Percentiles rank a stretch among this genome's conserved stretches.
These are phyloP conservation scores for Climacteris rufus DNA, from an alignment of 2,113 vertebrate species.

Conservation along the genomic window DNA sequence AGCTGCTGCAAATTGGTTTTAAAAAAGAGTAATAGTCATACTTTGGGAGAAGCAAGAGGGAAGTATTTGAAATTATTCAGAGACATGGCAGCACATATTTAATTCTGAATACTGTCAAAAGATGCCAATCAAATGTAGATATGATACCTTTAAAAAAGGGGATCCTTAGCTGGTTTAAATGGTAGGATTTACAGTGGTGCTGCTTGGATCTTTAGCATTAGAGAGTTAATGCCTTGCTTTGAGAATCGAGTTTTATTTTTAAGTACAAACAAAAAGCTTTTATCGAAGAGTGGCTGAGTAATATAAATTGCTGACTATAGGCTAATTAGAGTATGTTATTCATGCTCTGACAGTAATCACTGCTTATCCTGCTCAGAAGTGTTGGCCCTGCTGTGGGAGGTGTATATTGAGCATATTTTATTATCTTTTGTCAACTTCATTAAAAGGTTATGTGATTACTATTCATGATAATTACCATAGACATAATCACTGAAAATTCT, in stretches of 20 bases:
- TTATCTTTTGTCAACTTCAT: constrained; percentile 15
- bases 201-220: not conserved
- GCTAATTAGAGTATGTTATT: constrained; percentile 29
- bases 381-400: not conserved
- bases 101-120: not conserved
- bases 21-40: not conserved
- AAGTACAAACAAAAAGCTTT: not conserved
- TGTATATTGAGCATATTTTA: not conserved
- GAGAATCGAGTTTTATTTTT: not conserved
- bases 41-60: not conserved
- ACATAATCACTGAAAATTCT: not conserved
- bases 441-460: constrained; percentile 36
- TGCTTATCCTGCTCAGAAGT: constrained; percentile 5
- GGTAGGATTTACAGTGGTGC: not conserved
- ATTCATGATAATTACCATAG: constrained; percentile 8
- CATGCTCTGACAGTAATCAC: constrained; percentile 26
- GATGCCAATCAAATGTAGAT: not conserved
- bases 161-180: not conserved
- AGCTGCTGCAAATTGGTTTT: not conserved
- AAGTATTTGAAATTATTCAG: not conserved
- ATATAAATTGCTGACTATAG: not conserved
- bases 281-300: not conserved
- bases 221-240: not conserved
- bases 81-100: not conserved
- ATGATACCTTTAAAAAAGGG: not conserved